phyloP scores from a whole-genome alignment of 2,113 vertebrate genomes.

The Taxidea taxus region DNA sequence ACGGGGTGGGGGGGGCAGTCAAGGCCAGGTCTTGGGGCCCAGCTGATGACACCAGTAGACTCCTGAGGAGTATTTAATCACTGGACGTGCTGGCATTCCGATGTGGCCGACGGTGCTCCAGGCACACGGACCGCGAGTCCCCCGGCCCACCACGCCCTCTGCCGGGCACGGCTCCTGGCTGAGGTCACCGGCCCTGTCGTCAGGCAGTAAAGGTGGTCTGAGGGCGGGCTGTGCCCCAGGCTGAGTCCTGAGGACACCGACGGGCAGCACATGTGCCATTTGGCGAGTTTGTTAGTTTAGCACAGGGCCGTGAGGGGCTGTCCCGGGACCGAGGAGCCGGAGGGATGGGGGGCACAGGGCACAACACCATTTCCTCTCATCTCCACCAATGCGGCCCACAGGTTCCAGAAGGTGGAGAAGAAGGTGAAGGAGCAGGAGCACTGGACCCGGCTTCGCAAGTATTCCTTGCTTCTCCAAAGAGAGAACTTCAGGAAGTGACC shows the following conservation, averaged over 20 bases:
- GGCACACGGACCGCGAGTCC: neutral
- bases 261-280: neutral
- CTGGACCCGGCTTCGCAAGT: conserved; percentile 5
- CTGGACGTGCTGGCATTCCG: neutral
- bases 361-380: neutral
- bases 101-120: neutral
- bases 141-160: fast-evolving
- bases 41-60: neutral
- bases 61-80: neutral
- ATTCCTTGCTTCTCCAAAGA: conserved; percentile 34
- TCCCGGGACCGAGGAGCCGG: too few species aligned
- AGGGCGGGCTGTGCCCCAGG: fast-evolving
- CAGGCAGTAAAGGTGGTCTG: neutral
- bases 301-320: neutral
- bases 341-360: fast-evolving
- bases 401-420: conserved; percentile 18
- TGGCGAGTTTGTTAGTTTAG: neutral
- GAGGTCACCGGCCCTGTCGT: fast-evolving
- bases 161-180: fast-evolving
- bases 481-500: neutral
- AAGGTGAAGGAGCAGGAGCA: neutral
- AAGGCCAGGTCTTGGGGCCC: neutral
- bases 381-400: neutral
- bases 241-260: neutral
- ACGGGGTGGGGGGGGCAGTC: neutral